Evolutionary conservation across 2,113 vertebrate species (phyloP), one percentile per base, ranked within the genome.

Genomic region (Microtus montanus): DNA sequence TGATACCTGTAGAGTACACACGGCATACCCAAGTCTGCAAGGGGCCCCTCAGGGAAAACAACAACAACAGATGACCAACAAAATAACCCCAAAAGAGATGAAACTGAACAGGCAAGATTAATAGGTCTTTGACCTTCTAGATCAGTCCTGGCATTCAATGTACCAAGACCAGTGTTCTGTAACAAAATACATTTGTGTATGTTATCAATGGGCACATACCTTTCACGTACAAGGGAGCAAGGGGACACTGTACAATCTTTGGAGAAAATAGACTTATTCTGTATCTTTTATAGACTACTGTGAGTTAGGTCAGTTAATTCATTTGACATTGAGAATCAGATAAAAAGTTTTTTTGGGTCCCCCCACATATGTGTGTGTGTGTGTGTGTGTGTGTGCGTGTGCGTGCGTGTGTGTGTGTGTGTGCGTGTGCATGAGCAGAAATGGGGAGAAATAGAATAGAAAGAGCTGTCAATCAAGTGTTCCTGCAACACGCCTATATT

Each of bases 401-500:
- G n/a, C n/a, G n/a, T n/a, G n/a, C n/a, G n/a, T n/a, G n/a, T n/a
- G n/a, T n/a, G 30, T 90, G 41, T 71, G 35, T 91, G 63, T 52
- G 41, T 78, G 47, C 10, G 10, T 2, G 49, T 14, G 13, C 49
- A 52, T 52, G 13, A 52, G 49, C 49, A 52, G 49, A 52, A 52
- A 52, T 52, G 49, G 52, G 28, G 2, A 52, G 49, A 54, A 73
- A 92, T 1, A 52, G 24, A 74, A 22, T 41, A 77, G 87, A 33
- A 19, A 71, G 38, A 64, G 80, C 38, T 96, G 87, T 89, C 85
- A 84, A 47, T 95, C 87, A 90, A 61, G 49, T 82, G 33, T 70
- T 94, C 96, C 44, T 93, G 64, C 38, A 89, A 84, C 79, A 66
- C 35, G 82, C 63, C 58, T 92, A 58, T 80, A 75, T 89, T 89